Percentiles rank a stretch among this genome's conserved stretches.
Conservation (phyloP, 2,888 invertebrate genomes). For the Cremastobaeus sp. region DNA sequence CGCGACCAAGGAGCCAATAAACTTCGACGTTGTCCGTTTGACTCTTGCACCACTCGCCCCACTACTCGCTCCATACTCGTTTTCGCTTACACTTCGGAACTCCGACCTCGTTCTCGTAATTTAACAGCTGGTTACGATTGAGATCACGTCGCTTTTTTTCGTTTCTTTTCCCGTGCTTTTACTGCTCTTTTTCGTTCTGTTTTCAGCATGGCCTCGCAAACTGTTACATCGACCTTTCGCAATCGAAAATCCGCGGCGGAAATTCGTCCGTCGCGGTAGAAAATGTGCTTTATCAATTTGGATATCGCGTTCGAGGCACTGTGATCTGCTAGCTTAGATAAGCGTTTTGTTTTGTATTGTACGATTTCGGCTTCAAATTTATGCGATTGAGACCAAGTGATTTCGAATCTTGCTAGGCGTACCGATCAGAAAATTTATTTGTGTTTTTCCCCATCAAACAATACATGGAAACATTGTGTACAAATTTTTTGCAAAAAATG, state of each 20-base stretch:
- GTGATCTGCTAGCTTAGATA: constrained; percentile 14
- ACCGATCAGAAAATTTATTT: constrained; percentile 12
- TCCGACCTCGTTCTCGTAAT: constrained; percentile 56
- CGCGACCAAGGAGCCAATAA: constrained; percentile 62
- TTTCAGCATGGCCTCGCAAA: constrained; percentile 24
- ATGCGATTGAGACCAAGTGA: not conserved
- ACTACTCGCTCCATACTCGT: constrained; percentile 34
- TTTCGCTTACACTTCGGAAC: constrained; percentile 59
- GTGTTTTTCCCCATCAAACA: too few relatives aligned
- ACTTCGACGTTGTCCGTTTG: constrained; percentile 59
- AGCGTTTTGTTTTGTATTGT: constrained; percentile 22
- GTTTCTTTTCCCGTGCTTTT: not conserved
- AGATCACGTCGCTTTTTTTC: constrained; percentile 44
- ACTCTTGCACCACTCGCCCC: constrained; percentile 42
- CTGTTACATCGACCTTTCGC: constrained; percentile 25
- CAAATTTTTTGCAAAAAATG: too few relatives aligned
- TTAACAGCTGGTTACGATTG: constrained; percentile 58
- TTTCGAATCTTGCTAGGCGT: constrained; percentile 14
- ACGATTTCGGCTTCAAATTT: constrained; percentile 1
- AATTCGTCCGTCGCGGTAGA: constrained; percentile 20
- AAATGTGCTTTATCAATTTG: constrained; percentile 47
- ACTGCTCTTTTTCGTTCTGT: not conserved
- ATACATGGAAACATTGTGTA: too few relatives aligned
- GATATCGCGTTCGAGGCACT: constrained; percentile 28
- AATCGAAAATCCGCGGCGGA: constrained; percentile 28